Evolutionary conservation across 2,113 vertebrate species (phyloP).

Genomic region (Monarcha castaneiventris): DNA sequence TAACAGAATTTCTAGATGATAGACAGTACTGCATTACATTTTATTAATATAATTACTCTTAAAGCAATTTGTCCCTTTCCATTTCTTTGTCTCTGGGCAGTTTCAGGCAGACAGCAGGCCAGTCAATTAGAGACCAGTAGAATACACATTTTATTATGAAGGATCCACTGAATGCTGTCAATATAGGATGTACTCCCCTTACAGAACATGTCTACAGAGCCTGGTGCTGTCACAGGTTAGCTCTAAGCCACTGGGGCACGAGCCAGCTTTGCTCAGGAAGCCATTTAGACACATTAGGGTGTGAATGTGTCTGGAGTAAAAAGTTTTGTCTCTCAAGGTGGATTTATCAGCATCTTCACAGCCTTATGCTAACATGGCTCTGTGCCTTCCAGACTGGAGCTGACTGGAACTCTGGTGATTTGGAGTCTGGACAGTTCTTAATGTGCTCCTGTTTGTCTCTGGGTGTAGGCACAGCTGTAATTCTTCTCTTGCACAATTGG

Average conservation of each 20-base stretch:
- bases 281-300: background rate
- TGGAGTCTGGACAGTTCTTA: background rate
- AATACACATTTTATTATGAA: background rate
- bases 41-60: constrained; percentile 30
- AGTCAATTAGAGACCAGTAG: background rate
- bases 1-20: background rate
- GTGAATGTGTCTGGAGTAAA: background rate
- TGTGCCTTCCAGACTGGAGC: background rate
- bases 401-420: background rate
- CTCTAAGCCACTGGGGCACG: background rate
- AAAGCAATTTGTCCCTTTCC: background rate
- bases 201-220: background rate
- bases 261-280: background rate
- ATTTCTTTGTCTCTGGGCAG: background rate
- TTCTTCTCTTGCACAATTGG: background rate
- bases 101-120: constrained; percentile 1
- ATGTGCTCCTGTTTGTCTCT: background rate
- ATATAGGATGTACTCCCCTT: background rate
- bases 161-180: background rate
- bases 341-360: background rate
- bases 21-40: background rate
- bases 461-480: background rate
- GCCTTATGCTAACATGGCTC: background rate
- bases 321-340: background rate
- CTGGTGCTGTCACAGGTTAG: background rate